phyloP scores from a whole-genome alignment of 1,140 invertebrate genomes.

The Amphibalanus amphitrite region DNA sequence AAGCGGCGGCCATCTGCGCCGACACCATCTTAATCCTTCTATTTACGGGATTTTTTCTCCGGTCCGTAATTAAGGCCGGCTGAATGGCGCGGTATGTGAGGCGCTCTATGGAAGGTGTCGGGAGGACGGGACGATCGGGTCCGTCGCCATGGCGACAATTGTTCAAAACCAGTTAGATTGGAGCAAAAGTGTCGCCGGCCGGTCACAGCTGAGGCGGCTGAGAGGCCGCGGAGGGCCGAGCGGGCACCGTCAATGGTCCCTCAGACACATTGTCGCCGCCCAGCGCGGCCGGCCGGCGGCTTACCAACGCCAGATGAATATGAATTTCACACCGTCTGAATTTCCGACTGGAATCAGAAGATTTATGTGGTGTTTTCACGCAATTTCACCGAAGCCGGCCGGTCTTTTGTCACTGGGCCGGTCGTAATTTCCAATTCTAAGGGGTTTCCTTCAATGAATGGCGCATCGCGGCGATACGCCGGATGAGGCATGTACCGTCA shows the following conservation, averaged over 20 bases:
- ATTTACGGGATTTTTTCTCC: not conserved
- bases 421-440: not conserved
- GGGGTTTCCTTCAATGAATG: not conserved
- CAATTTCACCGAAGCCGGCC: slow-evolving; percentile 1
- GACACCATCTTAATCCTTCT: not conserved
- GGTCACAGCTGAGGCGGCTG: not conserved
- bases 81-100: not conserved
- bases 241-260: not conserved
- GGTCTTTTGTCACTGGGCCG: not conserved
- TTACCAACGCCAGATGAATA: not conserved
- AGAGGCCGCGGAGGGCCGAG: no score
- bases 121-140: not conserved
- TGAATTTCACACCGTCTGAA: not conserved
- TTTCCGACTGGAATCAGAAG: not conserved
- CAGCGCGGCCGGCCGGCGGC: no score
- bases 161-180: not conserved
- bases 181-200: not conserved
- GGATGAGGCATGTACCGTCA: not conserved
- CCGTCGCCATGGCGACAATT: not conserved
- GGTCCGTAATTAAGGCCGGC: not conserved
- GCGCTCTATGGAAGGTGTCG: not conserved
- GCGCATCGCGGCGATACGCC: not conserved
- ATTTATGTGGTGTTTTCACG: slow-evolving; percentile 1
- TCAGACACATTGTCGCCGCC: not conserved
- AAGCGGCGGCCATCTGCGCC: not conserved